Base-by-base conservation (phyloP, 2,113 vertebrate genomes). In the Cheilinus undulatus region DNA sequence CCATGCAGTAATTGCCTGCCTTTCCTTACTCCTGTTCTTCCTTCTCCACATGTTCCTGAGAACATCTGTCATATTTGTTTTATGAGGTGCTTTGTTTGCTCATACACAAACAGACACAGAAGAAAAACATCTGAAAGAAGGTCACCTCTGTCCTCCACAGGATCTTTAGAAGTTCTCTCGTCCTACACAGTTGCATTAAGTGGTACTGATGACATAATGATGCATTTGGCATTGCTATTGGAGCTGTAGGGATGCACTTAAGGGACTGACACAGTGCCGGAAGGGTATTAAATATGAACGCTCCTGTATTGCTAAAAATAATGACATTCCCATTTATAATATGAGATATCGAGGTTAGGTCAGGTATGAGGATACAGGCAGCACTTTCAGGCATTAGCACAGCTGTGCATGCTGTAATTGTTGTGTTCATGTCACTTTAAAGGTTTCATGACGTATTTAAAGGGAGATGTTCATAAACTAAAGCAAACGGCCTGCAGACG, bases 221-320 rank as follows among this genome's bases (percentile, higher is more conserved):
- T 72, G 79, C 70, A 72, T 88, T 73, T 80, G 69, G 78, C 69
- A 67, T 57, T 2, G 57, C 58, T 69, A 73, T 56, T 59, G 1
- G 53, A 81, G 48, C 79, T 15, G 77, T 49, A 61, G 82, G 48
- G 76, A 81, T 85, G 74, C 86, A 90, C 88, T 88, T 88, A 82
- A 76, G 86, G 77, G 84, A 85, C 65, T 53, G 71, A 83, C 51
- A 69, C 67, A 40, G 48, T 60, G 79, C 80, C 53, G 68, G 74
- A 78, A 77, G 61, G 60, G 34, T 82, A 88, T 89, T 84, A 87
- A 86, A 87, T 80, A 87, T 84, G 85, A 89, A 86, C 78, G 17
- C 51, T 36, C 56, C 73, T 77, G 72, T 49, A 77, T 28, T 51
- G 71, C 86, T 86, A 78, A 85, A 83, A 87, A 85, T 85, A 83